Percentiles rank a stretch among this genome's conserved stretches.
These are phyloP conservation scores for Cairina moschata DNA, from an alignment of 2,113 vertebrate species.

Conservation along the genomic window DNA sequence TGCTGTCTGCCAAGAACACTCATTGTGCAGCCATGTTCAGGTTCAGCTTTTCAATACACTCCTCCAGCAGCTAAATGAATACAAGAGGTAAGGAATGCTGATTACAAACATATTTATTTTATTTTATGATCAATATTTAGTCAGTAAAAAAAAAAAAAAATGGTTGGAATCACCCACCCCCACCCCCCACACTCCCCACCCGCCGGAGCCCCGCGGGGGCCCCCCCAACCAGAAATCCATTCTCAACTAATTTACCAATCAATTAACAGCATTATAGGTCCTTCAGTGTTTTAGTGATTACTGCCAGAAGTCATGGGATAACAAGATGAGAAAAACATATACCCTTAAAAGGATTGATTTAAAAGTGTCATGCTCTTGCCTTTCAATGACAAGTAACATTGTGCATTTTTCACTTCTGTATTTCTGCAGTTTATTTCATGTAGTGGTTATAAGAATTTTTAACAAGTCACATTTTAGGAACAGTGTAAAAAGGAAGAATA, in stretches of 20 bases:
- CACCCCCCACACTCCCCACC: no score
- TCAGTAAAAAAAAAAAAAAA: not conserved
- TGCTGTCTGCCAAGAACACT: constrained; percentile 74
- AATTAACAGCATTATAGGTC: not conserved
- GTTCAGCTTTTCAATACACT: constrained; percentile 69
- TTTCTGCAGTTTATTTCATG: not conserved
- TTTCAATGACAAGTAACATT: not conserved
- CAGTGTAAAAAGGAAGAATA: not conserved
- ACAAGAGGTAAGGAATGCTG: constrained; percentile 51
- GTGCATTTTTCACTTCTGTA: not conserved
- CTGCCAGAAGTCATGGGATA: not conserved
- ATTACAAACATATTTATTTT: not conserved
- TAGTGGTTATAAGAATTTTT: not conserved
- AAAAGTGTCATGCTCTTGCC: not conserved
- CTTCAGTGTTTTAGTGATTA: not conserved
- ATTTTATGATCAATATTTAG: not conserved
- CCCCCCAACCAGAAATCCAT: not conserved
- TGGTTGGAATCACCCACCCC: no score
- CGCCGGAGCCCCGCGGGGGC: no score
- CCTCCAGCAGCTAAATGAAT: constrained; percentile 67
- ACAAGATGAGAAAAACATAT: not conserved
- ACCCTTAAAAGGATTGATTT: not conserved
- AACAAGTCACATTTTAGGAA: not conserved
- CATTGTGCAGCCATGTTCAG: constrained; percentile 69
- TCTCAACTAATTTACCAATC: not conserved